These are phyloP conservation scores for Achroia grisella DNA, from an alignment of 1,140 invertebrate species.

Conservation along the genomic window DNA sequence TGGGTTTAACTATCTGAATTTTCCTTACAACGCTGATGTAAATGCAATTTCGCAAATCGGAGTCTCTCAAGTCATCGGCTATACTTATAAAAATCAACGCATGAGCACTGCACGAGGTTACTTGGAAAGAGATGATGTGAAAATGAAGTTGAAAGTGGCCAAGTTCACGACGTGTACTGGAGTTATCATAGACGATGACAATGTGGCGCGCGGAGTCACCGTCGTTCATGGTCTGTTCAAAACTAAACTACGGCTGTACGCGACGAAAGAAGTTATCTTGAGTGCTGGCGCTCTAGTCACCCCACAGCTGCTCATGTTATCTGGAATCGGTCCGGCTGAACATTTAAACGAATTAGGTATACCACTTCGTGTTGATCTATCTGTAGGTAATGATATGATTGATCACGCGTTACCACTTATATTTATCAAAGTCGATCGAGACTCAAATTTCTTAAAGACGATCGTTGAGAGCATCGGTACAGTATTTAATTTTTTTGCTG, in stretches of 20 bases:
- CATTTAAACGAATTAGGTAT: conserved; percentile 74
- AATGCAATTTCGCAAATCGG: conserved; percentile 75
- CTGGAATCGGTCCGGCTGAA: conserved; percentile 80
- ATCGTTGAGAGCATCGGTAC: not conserved
- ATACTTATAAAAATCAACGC: conserved; percentile 29
- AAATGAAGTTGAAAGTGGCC: conserved; percentile 79
- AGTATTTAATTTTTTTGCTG: conserved; percentile 32
- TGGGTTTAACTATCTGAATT: conserved; percentile 60
- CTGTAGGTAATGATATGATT: conserved; percentile 84
- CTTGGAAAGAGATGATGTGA: conserved; percentile 48
- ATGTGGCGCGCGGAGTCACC: conserved; percentile 79
- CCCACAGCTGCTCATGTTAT: conserved; percentile 82
- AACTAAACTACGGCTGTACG: conserved; percentile 44
- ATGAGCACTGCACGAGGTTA: conserved; percentile 34
- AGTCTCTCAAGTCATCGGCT: conserved; percentile 40
- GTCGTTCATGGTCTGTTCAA: conserved; percentile 6
- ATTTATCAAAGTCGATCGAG: conserved; percentile 54
- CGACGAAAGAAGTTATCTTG: conserved; percentile 81
- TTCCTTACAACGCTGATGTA: conserved; percentile 64
- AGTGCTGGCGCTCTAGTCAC: conserved; percentile 81
- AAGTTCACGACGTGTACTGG: conserved; percentile 80
- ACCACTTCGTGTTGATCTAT: conserved; percentile 75
- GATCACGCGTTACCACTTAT: conserved; percentile 77
- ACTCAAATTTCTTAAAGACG: too few relatives aligned
- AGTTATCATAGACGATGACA: conserved; percentile 81